phyloP scores from a whole-genome alignment of 2,888 invertebrate species.

The Tetragonula carbonaria region DNA sequence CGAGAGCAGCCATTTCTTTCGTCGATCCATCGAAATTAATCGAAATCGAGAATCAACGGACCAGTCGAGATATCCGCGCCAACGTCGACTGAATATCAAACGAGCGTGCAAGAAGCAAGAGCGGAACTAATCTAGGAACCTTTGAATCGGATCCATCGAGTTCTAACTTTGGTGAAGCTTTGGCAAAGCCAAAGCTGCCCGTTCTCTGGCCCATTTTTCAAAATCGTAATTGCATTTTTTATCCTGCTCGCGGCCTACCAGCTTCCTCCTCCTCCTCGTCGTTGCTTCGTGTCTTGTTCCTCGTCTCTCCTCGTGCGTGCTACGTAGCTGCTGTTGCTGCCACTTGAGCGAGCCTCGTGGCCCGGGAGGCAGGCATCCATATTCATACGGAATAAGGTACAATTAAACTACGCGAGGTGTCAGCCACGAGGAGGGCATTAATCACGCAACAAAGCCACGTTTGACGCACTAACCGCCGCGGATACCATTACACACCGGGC shows the following conservation, averaged over 20 bases:
- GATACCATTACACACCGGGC: conserved; percentile 78
- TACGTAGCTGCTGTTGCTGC: conserved; percentile 62
- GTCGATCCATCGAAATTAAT: conserved; percentile 10
- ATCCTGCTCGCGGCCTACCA: conserved; percentile 64
- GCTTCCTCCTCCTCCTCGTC: conserved; percentile 1
- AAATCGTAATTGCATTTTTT: conserved; percentile 83
- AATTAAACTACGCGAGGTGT: conserved; percentile 83
- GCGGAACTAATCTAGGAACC: conserved; percentile 69
- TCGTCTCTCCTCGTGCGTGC: conserved; percentile 46
- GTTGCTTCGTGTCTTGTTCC: neutral
- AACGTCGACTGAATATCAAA: conserved; percentile 32
- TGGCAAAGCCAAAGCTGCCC: conserved; percentile 60
- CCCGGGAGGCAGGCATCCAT: conserved; percentile 83
- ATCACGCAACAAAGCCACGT: conserved; percentile 82
- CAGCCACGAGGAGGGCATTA: conserved; percentile 82
- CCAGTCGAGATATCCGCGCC: neutral
- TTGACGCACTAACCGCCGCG: conserved; percentile 81
- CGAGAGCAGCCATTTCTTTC: neutral
- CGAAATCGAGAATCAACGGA: neutral
- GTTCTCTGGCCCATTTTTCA: conserved; percentile 80
- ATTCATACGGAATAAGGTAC: conserved; percentile 84
- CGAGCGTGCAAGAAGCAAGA: neutral
- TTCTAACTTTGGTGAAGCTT: too few relatives aligned
- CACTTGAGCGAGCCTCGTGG: conserved; percentile 61
- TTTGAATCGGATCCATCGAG: too few relatives aligned